Conservation (phyloP, 2,888 invertebrate species). For the Deilephila porcellus region DNA sequence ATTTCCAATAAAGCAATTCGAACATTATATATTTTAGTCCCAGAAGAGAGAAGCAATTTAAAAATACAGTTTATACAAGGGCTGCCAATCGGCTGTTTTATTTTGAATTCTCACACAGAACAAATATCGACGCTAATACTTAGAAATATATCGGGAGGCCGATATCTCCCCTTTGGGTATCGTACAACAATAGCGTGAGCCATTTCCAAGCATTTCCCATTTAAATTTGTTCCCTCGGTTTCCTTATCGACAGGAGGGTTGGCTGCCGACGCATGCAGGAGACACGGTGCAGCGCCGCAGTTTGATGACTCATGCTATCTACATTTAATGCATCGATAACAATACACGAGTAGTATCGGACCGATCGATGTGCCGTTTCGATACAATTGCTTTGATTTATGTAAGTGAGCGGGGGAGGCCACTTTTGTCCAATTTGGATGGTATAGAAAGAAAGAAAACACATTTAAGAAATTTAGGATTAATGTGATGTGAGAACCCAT, state of each 20-base stretch:
- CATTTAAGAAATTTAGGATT: too few relatives aligned
- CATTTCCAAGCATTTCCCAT: conserved; percentile 81
- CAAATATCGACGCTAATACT: conserved; percentile 76
- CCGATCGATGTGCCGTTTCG: not conserved
- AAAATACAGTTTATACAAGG: conserved; percentile 43
- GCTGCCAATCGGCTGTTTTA: conserved; percentile 40
- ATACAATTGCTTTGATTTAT: not conserved
- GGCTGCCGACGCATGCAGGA: conserved; percentile 43
- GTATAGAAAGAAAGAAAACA: too few relatives aligned
- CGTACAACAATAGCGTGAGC: conserved; percentile 77
- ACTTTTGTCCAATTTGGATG: too few relatives aligned
- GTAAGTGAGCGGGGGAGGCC: too few relatives aligned
- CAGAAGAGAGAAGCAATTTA: not conserved
- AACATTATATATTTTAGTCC: not conserved
- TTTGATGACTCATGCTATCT: conserved; percentile 52
- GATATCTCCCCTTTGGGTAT: conserved; percentile 74
- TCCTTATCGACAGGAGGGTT: conserved; percentile 70
- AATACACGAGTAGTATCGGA: not conserved
- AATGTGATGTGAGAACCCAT: too few relatives aligned
- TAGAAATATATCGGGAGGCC: conserved; percentile 66
- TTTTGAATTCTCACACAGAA: conserved; percentile 75
- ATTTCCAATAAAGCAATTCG: too few relatives aligned
- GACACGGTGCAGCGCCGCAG: conserved; percentile 51
- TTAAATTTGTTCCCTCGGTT: conserved; percentile 77
- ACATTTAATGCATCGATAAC: conserved; percentile 21